phyloP scores from a whole-genome alignment of 2,888 invertebrate genomes.

The Agrochola litura region DNA sequence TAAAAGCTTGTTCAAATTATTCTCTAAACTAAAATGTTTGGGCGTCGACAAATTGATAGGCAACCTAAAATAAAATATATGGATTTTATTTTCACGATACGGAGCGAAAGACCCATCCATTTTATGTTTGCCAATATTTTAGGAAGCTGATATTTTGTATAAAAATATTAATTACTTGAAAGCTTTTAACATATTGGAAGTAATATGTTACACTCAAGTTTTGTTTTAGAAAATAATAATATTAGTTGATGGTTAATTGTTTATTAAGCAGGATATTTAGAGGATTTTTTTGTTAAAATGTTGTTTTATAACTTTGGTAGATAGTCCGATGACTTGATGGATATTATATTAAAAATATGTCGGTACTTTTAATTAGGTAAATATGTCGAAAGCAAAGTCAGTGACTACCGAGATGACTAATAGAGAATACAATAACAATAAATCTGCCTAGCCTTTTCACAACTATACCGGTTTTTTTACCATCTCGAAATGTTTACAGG shows the following conservation, averaged over 20 bases:
- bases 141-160: constrained; percentile 13
- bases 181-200: constrained; percentile 12
- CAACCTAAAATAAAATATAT: constrained; percentile 22
- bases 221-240: constrained; percentile 7
- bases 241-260: background rate
- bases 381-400: too few species aligned
- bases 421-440: too few species aligned
- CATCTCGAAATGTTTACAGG: too few species aligned
- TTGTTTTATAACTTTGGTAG: background rate
- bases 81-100: constrained; percentile 6
- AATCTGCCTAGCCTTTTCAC: too few species aligned
- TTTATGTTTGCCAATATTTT: constrained; percentile 44
- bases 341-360: background rate
- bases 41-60: constrained; percentile 31
- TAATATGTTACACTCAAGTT: constrained; percentile 11
- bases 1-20: constrained; percentile 11
- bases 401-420: too few species aligned
- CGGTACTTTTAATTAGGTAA: too few species aligned
- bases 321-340: background rate
- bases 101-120: constrained; percentile 18
- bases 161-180: constrained; percentile 45
- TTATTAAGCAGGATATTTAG: background rate
- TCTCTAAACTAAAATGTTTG: constrained; percentile 15
- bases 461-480: too few species aligned
- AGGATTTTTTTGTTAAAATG: background rate